Conservation (phyloP, 2,888 invertebrate genomes). For the Belgica antarctica region DNA sequence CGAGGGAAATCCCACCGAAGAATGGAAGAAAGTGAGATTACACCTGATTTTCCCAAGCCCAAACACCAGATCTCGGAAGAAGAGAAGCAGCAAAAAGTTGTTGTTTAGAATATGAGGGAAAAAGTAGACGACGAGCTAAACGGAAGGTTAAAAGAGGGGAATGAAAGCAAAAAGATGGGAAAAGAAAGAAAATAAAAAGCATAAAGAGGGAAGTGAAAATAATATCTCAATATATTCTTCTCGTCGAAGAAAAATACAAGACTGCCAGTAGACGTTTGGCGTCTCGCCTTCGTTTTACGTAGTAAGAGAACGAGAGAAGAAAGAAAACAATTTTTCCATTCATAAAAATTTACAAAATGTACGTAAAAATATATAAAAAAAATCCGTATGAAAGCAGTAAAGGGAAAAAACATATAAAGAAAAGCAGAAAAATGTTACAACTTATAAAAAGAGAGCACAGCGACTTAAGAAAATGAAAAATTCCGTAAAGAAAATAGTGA, state of each 20-base stretch:
- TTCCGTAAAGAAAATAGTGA: conserved; percentile 24
- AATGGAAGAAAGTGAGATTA: conserved; percentile 38
- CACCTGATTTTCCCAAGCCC: conserved; percentile 41
- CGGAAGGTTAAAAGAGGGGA: conserved; percentile 42
- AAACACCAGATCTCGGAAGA: not conserved
- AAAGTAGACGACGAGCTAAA: conserved; percentile 41
- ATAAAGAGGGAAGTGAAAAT: conserved; percentile 43
- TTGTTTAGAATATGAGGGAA: conserved; percentile 42
- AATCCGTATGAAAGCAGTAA: conserved; percentile 23
- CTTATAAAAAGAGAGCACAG: not conserved
- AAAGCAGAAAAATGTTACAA: conserved; percentile 32
- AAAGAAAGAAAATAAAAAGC: conserved; percentile 27
- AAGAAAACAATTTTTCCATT: conserved; percentile 37
- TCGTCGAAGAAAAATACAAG: not conserved
- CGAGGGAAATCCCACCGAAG: conserved; percentile 21
- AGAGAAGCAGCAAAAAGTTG: conserved; percentile 6
- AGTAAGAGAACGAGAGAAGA: not conserved
- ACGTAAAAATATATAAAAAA: conserved; percentile 30
- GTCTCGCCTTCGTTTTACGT: conserved; percentile 41
- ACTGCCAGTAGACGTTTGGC: conserved; percentile 35
- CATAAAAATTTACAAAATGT: conserved; percentile 41
- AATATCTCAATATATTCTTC: conserved; percentile 41
- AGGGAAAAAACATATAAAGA: conserved; percentile 27
- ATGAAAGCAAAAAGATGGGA: not conserved
- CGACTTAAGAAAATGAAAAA: conserved; percentile 40